Evolutionary conservation across 2,888 invertebrate species (phyloP), one percentile per base, ranked within the genome.

Genomic region (Heteromyza rotundicornis): DNA sequence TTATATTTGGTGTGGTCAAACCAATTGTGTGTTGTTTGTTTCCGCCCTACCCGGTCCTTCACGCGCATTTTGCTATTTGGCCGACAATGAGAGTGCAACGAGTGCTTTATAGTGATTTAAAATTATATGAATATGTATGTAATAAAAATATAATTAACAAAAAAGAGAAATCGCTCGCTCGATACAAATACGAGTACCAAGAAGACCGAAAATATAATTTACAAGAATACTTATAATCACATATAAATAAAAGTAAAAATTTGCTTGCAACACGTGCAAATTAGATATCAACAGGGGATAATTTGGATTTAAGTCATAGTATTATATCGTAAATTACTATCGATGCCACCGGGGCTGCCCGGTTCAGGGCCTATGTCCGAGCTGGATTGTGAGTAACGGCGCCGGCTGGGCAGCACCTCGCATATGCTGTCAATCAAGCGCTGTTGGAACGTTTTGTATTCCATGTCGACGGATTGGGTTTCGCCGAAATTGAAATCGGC

Each of bases 401-500:
- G 72, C 53, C 75, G 74, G 19, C 74, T 70, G 12, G 80, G 78
- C 65, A 90, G 85, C 23, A 88, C 87, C 72, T 88, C 87, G 64
- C 86, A 83, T 75, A 95, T 87, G 49, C 94, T 92, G 69, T 94
- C 94, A 40, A 90, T 85, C 1, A 95, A 86, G 49, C 95, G 87
- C 77, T 94, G 94, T 56, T 86, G 86, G 79, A 95, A 95, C 17
- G 94, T 93, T 84, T 93, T 94, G 80, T 94, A 95, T 75, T 94
- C 94, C 84, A 92, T 86, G 69, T 94, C 92, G 16, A 89, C 88
- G 69, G 88, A 89, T 76, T 89, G 88, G 1, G 83, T 82, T 73
- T 90, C 91, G 0, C 94, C 93, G 79, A 95, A 95, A 81, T 95
- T 93, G 76, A 95, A 95, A 81, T 95, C 92, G 0, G 95, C 95